These are phyloP conservation scores for Hyles euphorbiae DNA, from an alignment of 1,140 invertebrate species.

Conservation along the genomic window DNA sequence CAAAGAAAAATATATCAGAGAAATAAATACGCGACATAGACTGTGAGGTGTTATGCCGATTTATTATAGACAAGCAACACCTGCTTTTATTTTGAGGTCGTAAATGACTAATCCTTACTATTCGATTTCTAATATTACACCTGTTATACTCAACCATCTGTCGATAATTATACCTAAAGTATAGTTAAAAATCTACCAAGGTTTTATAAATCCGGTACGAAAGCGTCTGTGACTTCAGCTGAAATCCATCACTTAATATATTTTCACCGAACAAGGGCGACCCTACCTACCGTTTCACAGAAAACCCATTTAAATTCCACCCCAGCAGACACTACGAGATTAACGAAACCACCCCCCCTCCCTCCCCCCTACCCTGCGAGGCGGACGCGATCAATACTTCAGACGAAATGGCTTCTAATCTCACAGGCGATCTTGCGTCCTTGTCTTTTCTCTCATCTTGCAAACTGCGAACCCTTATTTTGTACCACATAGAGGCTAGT, in stretches of 20 bases:
- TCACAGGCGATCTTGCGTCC: conserved; percentile 48
- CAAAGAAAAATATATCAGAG: no score
- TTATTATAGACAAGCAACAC: no score
- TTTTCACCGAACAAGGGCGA: conserved; percentile 3
- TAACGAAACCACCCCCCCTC: conserved; percentile 47
- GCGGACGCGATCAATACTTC: conserved; percentile 50
- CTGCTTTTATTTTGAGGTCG: no score
- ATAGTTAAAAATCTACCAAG: no score
- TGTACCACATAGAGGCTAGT: conserved; percentile 13
- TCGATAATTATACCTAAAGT: no score
- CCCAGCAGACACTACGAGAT: conserved; percentile 48
- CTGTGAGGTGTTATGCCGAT: no score
- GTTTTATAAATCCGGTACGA: no score
- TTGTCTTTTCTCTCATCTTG: conserved; percentile 40
- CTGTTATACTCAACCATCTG: no score
- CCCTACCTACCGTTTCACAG: conserved; percentile 24
- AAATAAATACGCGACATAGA: no score
- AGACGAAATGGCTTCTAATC: conserved; percentile 47
- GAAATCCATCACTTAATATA: neutral
- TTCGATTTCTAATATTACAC: no score
- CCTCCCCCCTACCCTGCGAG: conserved; percentile 16
- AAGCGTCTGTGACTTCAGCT: no score
- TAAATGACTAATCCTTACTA: no score
- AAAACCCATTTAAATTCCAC: conserved; percentile 45
- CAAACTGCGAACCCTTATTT: conserved; percentile 12